phyloP scores from a whole-genome alignment of 2,113 vertebrate genomes.

The Henicopernis longicauda region DNA sequence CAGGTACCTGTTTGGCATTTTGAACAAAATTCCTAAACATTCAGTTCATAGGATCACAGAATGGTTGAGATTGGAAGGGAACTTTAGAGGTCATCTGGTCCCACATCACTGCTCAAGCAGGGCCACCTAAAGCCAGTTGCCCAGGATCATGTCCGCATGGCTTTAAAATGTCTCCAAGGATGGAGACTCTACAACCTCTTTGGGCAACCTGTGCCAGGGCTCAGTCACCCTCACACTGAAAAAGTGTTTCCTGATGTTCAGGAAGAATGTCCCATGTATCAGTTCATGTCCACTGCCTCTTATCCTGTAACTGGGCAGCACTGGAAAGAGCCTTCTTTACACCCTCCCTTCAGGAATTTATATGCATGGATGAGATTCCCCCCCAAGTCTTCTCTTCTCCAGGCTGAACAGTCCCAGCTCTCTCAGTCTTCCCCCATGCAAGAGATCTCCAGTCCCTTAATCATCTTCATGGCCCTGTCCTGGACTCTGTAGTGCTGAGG shows the following conservation, averaged over 20 bases:
- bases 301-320: too few relatives aligned
- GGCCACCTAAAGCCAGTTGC: not conserved
- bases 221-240: not conserved
- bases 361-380: too few relatives aligned
- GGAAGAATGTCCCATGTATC: too few relatives aligned
- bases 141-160: not conserved
- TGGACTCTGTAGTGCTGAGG: too few relatives aligned
- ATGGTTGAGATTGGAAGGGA: not conserved
- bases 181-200: not conserved
- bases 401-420: not conserved
- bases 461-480: too few relatives aligned
- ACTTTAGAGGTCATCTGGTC: not conserved
- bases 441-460: too few relatives aligned
- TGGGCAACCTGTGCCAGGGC: not conserved
- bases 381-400: too few relatives aligned
- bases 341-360: too few relatives aligned
- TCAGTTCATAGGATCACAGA: not conserved
- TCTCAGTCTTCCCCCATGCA: not conserved
- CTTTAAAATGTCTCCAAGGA: not conserved
- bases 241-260: not conserved
- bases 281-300: too few relatives aligned
- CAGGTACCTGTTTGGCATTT: not conserved
- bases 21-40: not conserved
- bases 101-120: not conserved
- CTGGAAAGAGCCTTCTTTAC: too few relatives aligned